Percentiles rank a stretch among this genome's conserved stretches.
Evolutionary conservation across 2,888 invertebrate species (phyloP).

Genomic region (Tetramorium bicarinatum): DNA sequence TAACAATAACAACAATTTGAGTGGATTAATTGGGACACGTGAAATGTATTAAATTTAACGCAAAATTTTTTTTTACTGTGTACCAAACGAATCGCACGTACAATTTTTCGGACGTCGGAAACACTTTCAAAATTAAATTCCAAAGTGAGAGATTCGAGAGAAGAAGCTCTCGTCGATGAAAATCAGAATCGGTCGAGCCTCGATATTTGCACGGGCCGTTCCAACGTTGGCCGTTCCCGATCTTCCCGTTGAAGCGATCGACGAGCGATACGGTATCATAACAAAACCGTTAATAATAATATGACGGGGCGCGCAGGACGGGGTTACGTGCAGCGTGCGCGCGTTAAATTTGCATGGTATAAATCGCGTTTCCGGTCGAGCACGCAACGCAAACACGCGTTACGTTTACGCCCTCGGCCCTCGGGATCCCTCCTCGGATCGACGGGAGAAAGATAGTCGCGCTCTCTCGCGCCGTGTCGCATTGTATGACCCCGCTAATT

Average conservation of each 20-base stretch:
- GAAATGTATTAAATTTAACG: too few species aligned
- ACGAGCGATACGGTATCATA: constrained; percentile 49
- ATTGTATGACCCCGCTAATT: constrained; percentile 82
- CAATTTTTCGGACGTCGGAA: neutral
- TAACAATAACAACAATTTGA: too few species aligned
- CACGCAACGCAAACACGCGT: constrained; percentile 85
- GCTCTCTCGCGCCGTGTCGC: constrained; percentile 74
- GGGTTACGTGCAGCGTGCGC: constrained; percentile 70
- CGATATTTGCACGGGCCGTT: constrained; percentile 3
- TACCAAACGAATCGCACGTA: neutral
- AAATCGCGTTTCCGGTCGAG: constrained; percentile 85
- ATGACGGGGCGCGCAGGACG: constrained; percentile 35
- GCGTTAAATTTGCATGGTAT: constrained; percentile 85
- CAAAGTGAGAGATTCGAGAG: neutral
- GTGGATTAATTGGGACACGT: too few species aligned
- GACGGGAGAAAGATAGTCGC: constrained; percentile 62
- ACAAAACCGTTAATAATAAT: constrained; percentile 61
- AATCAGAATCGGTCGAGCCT: constrained; percentile 12
- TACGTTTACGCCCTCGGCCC: constrained; percentile 78
- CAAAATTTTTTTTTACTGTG: too few species aligned
- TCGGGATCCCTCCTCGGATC: constrained; percentile 65
- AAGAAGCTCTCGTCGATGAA: neutral
- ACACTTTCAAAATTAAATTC: neutral
- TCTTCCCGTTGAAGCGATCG: constrained; percentile 3
- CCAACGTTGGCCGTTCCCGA: neutral